Conservation (phyloP, 2,888 invertebrate genomes). For the Monopis laevigella region DNA sequence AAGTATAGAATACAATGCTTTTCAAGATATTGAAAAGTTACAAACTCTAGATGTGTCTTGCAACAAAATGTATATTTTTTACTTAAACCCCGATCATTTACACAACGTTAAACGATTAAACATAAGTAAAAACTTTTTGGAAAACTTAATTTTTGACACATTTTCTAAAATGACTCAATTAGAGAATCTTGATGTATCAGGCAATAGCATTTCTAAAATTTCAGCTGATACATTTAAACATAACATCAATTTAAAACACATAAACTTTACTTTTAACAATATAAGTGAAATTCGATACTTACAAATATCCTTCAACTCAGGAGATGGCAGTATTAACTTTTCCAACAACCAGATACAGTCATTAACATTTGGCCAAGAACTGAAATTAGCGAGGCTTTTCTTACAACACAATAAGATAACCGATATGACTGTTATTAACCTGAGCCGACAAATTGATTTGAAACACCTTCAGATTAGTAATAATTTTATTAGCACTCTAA, state of each 20-base stretch:
- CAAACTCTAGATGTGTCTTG: constrained; percentile 39
- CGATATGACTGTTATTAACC: constrained; percentile 30
- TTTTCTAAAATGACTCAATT: constrained; percentile 41
- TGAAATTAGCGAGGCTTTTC: constrained; percentile 29
- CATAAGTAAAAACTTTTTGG: constrained; percentile 39
- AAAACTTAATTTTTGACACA: constrained; percentile 32
- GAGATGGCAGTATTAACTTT: constrained; percentile 45
- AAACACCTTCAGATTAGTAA: constrained; percentile 34
- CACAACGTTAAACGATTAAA: constrained; percentile 37
- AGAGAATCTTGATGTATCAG: constrained; percentile 48
- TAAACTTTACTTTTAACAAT: constrained; percentile 44
- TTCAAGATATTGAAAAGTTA: constrained; percentile 36
- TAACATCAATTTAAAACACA: constrained; percentile 33
- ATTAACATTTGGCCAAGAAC: constrained; percentile 27
- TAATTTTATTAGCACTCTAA: constrained; percentile 34
- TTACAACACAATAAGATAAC: constrained; percentile 40
- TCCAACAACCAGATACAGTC: constrained; percentile 40
- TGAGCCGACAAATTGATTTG: constrained; percentile 34
- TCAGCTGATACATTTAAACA: constrained; percentile 35
- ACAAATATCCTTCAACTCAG: constrained; percentile 38
- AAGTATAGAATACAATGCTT: constrained; percentile 41
- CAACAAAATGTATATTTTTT: constrained; percentile 37
- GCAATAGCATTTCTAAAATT: constrained; percentile 37
- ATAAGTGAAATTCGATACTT: constrained; percentile 32
- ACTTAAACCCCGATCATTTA: constrained; percentile 36